These are phyloP conservation scores for Cephalotes varians DNA, from an alignment of 2,888 invertebrate genomes.

Conservation along the genomic window DNA sequence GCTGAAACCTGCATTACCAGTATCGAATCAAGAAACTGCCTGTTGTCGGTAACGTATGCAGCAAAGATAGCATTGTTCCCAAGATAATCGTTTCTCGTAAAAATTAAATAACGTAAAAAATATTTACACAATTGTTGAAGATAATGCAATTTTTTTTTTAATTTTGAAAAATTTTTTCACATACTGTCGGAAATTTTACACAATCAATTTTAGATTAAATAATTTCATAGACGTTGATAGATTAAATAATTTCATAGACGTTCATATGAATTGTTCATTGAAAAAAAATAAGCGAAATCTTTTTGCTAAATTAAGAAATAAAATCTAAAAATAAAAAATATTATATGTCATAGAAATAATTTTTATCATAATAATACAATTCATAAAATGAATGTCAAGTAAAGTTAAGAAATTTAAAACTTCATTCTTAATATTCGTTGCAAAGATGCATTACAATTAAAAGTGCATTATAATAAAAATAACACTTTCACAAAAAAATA, in stretches of 20 bases:
- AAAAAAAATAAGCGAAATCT: background rate
- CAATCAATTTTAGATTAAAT: background rate
- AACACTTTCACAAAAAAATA: background rate
- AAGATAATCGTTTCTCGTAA: background rate
- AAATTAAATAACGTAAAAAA: constrained; percentile 17
- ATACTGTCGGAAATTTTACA: background rate
- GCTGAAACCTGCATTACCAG: constrained; percentile 46
- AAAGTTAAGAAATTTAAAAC: background rate
- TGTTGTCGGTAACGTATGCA: constrained; percentile 38
- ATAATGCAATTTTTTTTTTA: background rate
- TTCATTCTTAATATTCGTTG: background rate
- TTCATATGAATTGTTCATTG: background rate
- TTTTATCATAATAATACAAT: background rate
- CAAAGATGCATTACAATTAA: background rate
- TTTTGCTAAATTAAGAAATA: background rate
- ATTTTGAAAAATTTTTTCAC: background rate
- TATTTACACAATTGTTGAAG: background rate
- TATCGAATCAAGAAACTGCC: constrained; percentile 7
- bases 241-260: background rate
- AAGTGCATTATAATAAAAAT: background rate
- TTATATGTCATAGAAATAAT: background rate
- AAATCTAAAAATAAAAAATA: background rate
- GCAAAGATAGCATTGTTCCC: constrained; percentile 7
- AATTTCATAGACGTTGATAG: too few relatives aligned
- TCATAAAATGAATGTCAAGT: background rate